Conservation (phyloP, 2,797 vertebrate genomes). For the Sebastes miniatus region DNA sequence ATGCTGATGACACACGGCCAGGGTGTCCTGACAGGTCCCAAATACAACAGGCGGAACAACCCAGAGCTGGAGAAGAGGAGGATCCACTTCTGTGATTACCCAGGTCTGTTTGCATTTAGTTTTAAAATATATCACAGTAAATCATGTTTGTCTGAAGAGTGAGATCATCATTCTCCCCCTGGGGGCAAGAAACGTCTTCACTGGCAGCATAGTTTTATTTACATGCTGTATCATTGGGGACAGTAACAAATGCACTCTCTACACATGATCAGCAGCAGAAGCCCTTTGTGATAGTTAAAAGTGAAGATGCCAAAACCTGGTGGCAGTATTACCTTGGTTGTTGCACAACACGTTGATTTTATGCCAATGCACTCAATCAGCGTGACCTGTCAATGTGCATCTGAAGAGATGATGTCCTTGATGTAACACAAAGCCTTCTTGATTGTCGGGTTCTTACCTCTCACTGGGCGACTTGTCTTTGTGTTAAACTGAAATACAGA, state of each 20-base stretch:
- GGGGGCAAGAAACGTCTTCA: neutral
- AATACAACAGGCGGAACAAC: constrained; percentile 92
- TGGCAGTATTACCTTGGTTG: neutral
- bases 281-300: neutral
- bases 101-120: constrained; percentile 73
- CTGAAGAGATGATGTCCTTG: neutral
- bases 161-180: neutral
- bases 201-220: neutral
- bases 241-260: neutral
- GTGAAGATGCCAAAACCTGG: neutral
- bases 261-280: neutral
- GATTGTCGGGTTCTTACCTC: neutral
- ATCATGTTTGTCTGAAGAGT: neutral
- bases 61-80: constrained; percentile 93
- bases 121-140: neutral
- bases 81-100: constrained; percentile 91
- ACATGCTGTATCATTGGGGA: neutral
- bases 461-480: neutral
- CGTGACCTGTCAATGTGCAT: neutral
- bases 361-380: neutral
- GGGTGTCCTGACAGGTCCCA: constrained; percentile 84
- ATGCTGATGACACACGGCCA: constrained; percentile 86
- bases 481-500: neutral
- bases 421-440: neutral
- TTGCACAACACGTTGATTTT: neutral